A percentile compares a stretch with the other conserved stretches of the same genome.
phyloP scores from a whole-genome alignment of 2,888 invertebrate species.

The Oeneis ivallda region DNA sequence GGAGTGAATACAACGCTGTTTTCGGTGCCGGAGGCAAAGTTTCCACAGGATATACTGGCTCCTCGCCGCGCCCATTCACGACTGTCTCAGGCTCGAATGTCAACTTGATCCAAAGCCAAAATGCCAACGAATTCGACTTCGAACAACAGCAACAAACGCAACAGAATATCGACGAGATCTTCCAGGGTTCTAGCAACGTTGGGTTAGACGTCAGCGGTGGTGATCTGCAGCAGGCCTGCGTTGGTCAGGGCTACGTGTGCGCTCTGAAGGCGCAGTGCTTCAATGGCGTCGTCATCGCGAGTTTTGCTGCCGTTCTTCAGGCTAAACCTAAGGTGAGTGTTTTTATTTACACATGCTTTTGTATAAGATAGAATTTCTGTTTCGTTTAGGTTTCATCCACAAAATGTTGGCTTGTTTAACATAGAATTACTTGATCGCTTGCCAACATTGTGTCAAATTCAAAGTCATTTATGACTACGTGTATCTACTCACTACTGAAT shows the following conservation, averaged over 20 bases:
- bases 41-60: constrained; percentile 60
- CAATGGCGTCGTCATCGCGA: constrained; percentile 81
- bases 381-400: too few relatives aligned
- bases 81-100: constrained; percentile 55
- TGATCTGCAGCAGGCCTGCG: constrained; percentile 78
- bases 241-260: constrained; percentile 82
- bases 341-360: not conserved
- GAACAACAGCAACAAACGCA: constrained; percentile 63
- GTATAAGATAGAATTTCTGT: too few relatives aligned
- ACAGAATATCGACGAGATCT: constrained; percentile 63
- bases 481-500: too few relatives aligned
- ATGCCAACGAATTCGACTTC: constrained; percentile 63
- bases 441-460: too few relatives aligned
- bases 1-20: constrained; percentile 8
- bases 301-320: constrained; percentile 73
- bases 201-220: constrained; percentile 55
- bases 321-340: constrained; percentile 80
- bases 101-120: constrained; percentile 63
- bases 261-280: constrained; percentile 82
- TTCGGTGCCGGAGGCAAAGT: constrained; percentile 39
- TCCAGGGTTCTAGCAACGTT: constrained; percentile 63
- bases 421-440: too few relatives aligned
- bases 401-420: too few relatives aligned
- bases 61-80: constrained; percentile 67
- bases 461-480: too few relatives aligned